These are phyloP conservation scores for Spatulosminthurus flaviceps DNA, from an alignment of 2,888 invertebrate species.

Conservation along the genomic window DNA sequence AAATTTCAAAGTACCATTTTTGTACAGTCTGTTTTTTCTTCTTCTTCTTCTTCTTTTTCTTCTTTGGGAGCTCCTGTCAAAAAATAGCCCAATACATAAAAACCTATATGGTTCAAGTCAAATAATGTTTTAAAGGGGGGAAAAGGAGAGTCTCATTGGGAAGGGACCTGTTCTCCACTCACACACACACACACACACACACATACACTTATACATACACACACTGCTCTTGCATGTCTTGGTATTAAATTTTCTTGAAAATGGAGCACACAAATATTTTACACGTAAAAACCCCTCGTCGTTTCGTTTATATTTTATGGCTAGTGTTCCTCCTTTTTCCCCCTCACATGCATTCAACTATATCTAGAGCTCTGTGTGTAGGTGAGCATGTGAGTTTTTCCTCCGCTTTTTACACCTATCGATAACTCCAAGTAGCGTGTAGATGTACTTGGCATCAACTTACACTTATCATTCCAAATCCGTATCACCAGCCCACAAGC, in stretches of 20 bases:
- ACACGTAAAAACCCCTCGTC: slow-evolving; percentile 1
- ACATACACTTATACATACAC: background rate
- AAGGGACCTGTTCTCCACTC: no score
- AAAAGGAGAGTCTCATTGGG: no score
- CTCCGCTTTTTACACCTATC: background rate
- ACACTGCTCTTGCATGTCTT: background rate
- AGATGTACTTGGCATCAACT: no score
- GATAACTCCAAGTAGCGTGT: background rate
- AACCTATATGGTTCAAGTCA: no score
- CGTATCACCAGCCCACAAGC: background rate
- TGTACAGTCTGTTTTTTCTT: no score
- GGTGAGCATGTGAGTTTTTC: background rate
- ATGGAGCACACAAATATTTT: slow-evolving; percentile 29
- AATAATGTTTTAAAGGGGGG: no score
- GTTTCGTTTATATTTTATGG: slow-evolving; percentile 20
- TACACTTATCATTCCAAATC: background rate
- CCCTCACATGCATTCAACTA: background rate
- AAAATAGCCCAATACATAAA: no score
- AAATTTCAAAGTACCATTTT: no score
- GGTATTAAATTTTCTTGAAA: slow-evolving; percentile 28
- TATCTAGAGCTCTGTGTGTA: no score
- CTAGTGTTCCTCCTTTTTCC: background rate
- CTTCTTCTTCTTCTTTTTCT: no score
- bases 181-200: background rate
- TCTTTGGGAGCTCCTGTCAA: no score